phyloP scores from a whole-genome alignment of 2,888 invertebrate genomes.

The Lydus trimaculatus region DNA sequence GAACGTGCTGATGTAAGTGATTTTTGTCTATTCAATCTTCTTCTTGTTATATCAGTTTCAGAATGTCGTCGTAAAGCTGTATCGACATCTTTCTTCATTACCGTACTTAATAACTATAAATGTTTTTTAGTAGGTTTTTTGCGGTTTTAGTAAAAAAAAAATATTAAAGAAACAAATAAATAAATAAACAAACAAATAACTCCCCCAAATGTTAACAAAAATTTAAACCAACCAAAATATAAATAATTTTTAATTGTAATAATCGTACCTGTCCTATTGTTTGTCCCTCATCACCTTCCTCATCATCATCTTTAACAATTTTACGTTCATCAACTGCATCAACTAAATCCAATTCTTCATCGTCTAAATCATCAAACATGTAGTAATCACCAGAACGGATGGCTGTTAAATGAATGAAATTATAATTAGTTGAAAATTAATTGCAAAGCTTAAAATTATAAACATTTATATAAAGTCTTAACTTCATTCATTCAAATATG shows the following conservation, averaged over 20 bases:
- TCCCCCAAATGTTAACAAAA: neutral
- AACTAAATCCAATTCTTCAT: constrained; percentile 74
- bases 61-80: constrained; percentile 58
- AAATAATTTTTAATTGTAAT: neutral
- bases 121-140: constrained; percentile 9
- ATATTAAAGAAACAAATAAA: constrained; percentile 12
- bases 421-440: constrained; percentile 33
- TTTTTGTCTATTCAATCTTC: constrained; percentile 55
- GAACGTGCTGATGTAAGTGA: constrained; percentile 59
- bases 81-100: constrained; percentile 78
- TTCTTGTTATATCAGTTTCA: constrained; percentile 37
- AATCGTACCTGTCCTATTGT: constrained; percentile 51
- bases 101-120: constrained; percentile 76
- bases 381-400: constrained; percentile 98
- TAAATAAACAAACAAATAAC: neutral
- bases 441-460: constrained; percentile 10
- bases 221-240: constrained; percentile 1
- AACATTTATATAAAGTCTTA: neutral
- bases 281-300: constrained; percentile 37
- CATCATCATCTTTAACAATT: constrained; percentile 37
- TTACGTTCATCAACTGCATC: constrained; percentile 49
- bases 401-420: constrained; percentile 68
- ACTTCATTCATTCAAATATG: neutral
- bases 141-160: no score
- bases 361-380: constrained; percentile 96